Base-by-base conservation (phyloP, 2,113 vertebrate species). In the Psittacula cyanocephala region DNA sequence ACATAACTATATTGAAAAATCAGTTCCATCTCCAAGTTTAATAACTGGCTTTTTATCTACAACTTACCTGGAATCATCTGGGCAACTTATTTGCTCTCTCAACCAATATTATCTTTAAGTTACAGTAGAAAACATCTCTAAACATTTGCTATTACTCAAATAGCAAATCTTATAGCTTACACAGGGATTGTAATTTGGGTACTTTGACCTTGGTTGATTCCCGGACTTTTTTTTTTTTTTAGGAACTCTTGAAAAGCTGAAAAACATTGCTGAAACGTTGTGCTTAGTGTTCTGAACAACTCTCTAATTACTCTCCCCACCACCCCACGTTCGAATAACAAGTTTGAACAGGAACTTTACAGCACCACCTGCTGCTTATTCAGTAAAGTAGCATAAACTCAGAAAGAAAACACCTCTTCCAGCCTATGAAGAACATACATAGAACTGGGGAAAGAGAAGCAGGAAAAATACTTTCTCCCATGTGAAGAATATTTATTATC, bases 311-410 rank as follows among this genome's bases (percentile, higher is more conserved):
- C 31, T 25, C 25, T 16, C 52, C 6, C 5, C 4, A 7, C 13
- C 17, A 6, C 4, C 8, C 0, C 2, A 17, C 6, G 28, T 13
- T 37, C 17, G 27, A 62, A 17, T 5, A 74, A 11, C 27, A 71
- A 55, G 24, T 41, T 17, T 39, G n/a, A 93, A 12, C 2, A 43
- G 35, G 8, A 74, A 46, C 13, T 60, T 75, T 9, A 75, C 29
- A 91, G 96, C 95, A 93, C 94, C 92, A 92, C 31, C 95, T 93
- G 83, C 43, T 89, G 92, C 35, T 84, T 29, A 8, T 31, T 53
- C 63, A 83, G 67, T 8, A 81, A 10, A 90, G 79, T 59, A 83
- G 59, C 2, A 4, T 22, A 13, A 70, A 63, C 41, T 53, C 52
- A 16, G 28, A n/a, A 17, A 65, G 7, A 55, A 12, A 84, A 68